A percentile compares a stretch with the other conserved stretches of the same genome.
Evolutionary conservation across 1,140 invertebrate species (phyloP).

Genomic region (Amphibalanus amphitrite): DNA sequence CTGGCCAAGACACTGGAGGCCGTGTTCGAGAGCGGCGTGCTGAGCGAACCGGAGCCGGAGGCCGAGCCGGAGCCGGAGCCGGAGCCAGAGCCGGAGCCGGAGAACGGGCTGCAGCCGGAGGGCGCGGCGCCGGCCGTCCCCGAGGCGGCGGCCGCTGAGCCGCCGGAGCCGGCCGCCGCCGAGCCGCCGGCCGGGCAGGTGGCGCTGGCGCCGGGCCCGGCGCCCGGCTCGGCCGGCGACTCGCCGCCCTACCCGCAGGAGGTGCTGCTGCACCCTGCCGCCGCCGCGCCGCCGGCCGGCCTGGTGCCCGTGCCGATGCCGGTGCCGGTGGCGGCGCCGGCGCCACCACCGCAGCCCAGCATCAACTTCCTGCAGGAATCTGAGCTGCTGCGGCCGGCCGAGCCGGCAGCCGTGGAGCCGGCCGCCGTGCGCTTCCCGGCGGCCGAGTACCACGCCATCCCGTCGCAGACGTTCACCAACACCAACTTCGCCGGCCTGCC

Average conservation of each 20-base stretch:
- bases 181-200: neutral
- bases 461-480: constrained; percentile 3
- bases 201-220: neutral
- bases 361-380: neutral
- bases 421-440: neutral
- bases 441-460: neutral
- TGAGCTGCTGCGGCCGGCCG: neutral
- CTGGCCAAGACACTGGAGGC: neutral
- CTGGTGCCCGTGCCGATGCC: neutral
- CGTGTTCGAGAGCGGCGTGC: neutral
- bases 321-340: neutral
- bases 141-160: neutral
- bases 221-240: neutral
- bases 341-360: neutral
- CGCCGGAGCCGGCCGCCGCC: too few species aligned
- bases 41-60: neutral
- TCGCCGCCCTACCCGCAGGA: neutral
- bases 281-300: too few species aligned
- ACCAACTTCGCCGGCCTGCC: constrained; percentile 1
- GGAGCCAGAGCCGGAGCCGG: too few species aligned
- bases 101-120: too few species aligned
- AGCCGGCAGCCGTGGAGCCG: neutral
- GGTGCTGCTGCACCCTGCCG: neutral
- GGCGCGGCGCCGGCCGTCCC: too few species aligned
- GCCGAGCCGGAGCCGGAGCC: neutral